phyloP scores from a whole-genome alignment of 2,113 vertebrate species.

The Meles meles region DNA sequence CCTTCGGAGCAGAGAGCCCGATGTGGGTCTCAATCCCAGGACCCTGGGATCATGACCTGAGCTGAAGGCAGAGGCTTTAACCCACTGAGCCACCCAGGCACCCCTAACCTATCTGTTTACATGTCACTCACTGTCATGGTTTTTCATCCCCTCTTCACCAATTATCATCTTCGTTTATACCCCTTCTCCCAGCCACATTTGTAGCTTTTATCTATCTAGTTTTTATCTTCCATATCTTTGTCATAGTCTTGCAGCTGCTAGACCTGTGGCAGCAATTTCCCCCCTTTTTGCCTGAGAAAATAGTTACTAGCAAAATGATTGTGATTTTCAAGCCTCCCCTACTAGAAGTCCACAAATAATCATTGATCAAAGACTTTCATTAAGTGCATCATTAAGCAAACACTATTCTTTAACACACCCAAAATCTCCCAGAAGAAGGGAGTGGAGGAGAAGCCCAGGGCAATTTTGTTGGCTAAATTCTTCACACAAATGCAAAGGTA shows the following conservation, averaged over 20 bases:
- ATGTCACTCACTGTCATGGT: background rate
- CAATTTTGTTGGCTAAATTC: conserved; percentile 48
- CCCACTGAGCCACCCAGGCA: no score
- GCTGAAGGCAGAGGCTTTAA: no score
- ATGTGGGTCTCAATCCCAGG: no score
- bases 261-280: background rate
- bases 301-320: conserved; percentile 50
- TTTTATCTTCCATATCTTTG: background rate
- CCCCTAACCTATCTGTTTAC: background rate
- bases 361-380: conserved; percentile 60
- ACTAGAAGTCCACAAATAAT: conserved; percentile 49
- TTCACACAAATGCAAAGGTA: background rate
- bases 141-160: background rate
- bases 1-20: no score
- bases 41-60: no score
- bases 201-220: background rate
- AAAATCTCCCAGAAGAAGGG: conserved; percentile 31
- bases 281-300: conserved; percentile 37
- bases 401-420: conserved; percentile 49
- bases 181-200: background rate
- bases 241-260: conserved; percentile 28
- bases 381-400: conserved; percentile 68
- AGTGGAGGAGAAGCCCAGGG: background rate
- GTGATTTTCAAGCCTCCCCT: conserved; percentile 6
- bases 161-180: background rate